Base-by-base conservation (phyloP, 2,113 vertebrate genomes). In the Tilapia sparmanii region DNA sequence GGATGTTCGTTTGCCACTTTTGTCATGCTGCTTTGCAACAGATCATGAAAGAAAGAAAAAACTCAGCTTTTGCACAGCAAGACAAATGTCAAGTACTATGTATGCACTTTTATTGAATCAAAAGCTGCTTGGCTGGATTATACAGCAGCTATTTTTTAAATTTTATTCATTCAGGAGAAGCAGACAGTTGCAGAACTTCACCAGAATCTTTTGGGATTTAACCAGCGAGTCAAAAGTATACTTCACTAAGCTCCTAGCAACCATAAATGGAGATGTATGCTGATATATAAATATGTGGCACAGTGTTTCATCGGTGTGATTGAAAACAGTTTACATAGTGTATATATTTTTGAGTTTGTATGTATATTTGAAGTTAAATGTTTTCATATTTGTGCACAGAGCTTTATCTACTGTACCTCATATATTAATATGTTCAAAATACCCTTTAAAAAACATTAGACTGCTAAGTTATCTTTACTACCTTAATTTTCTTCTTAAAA, bases 171-270 rank as follows among this genome's bases (percentile, higher is more conserved):
- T 76, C 15, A 10, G 40, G 9, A 29, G 22, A 47, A 18, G 22
- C 15, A 47, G 15, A 76, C 9, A 29, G 10, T 18, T 50, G 71
- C 24, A 50, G 24, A 19, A 76, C 24, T 19, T 47, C 12, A 47
- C 40, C 40, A 29, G 40, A 47, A 29, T 15, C 85, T 68, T 85
- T 85, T 61, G 66, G 66, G 84, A 54, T 66, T 87, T 29, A 68
- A 66, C 66, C 66, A 71, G 19, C 19, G 11, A 19, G 50, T 85
- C 79, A 82, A 50, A 22, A 50, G 22, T 83, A 61, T 63, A 8
- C 12, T 19, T 80, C 59, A 16, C 38, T 22, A 40, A 83, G 47
- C 53, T 54, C 26, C 63, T 11, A 18, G 40, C 78, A 63, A 59
- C 81, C 54, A 86, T 81, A 63, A 29, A 22, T 33, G 53, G 24